phyloP scores from a whole-genome alignment of 2,888 invertebrate species.

The Trichogramma evanescens region DNA sequence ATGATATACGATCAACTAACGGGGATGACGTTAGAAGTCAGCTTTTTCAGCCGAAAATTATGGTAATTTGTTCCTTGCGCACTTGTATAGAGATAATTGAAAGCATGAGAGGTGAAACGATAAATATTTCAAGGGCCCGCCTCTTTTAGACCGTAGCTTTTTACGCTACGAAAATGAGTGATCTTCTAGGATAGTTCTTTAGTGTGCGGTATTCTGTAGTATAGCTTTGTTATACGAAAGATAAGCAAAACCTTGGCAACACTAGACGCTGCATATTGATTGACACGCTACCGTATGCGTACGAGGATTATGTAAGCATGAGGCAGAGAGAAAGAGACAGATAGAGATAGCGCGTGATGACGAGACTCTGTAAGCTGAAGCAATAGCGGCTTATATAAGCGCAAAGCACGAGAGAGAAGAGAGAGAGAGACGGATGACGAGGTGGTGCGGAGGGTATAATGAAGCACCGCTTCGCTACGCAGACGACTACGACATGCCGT shows the following conservation, averaged over 20 bases:
- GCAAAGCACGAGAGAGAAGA: slow-evolving; percentile 5
- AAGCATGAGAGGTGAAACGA: too few species aligned
- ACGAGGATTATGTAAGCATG: not conserved
- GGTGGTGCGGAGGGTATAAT: slow-evolving; percentile 40
- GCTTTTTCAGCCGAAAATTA: slow-evolving; percentile 14
- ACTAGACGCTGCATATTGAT: slow-evolving; percentile 44
- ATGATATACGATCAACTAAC: not conserved
- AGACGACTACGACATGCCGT: slow-evolving; percentile 37
- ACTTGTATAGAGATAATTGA: too few species aligned
- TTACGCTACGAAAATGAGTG: slow-evolving; percentile 8
- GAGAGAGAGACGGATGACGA: slow-evolving; percentile 22
- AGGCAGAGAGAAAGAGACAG: slow-evolving; percentile 23
- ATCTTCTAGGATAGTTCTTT: slow-evolving; percentile 12
- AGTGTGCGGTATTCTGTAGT: too few species aligned
- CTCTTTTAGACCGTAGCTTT: too few species aligned
- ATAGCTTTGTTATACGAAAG: slow-evolving; percentile 26
- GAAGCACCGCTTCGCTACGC: slow-evolving; percentile 41
- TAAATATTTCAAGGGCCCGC: too few species aligned
- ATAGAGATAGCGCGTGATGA: slow-evolving; percentile 10
- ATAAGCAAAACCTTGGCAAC: slow-evolving; percentile 44
- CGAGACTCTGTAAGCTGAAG: too few species aligned
- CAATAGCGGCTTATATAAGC: not conserved
- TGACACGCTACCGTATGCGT: slow-evolving; percentile 29
- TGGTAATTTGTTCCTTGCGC: slow-evolving; percentile 1
- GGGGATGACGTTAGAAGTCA: not conserved